A percentile compares a stretch with the other conserved stretches of the same genome.
Conservation (phyloP, 2,797 vertebrate species). For the Rhadinocentrus ornatus region DNA sequence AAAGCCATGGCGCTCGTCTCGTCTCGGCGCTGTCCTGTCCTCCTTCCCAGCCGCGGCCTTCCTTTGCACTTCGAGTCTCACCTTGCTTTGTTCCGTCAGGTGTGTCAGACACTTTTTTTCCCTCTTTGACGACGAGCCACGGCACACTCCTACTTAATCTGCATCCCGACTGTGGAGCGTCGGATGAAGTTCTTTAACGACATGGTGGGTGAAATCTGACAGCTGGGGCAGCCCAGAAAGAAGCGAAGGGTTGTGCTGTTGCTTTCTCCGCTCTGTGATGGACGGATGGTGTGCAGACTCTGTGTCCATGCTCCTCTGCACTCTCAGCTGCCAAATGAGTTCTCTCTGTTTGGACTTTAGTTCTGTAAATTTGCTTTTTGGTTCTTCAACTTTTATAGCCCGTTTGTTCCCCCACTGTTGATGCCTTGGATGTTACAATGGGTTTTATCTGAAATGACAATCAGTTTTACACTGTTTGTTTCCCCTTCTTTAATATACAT, state of each 20-base stretch:
- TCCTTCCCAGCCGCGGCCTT: slow-evolving; percentile 33
- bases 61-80: slow-evolving; percentile 61
- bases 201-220: slow-evolving; percentile 14
- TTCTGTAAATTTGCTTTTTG: slow-evolving; percentile 56
- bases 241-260: background rate
- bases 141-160: slow-evolving; percentile 9
- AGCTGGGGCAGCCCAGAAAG: slow-evolving; percentile 12
- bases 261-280: slow-evolving; percentile 6
- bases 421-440: slow-evolving; percentile 83
- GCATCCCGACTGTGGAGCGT: slow-evolving; percentile 6
- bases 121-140: slow-evolving; percentile 19
- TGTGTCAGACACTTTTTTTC: background rate
- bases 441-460: slow-evolving; percentile 85
- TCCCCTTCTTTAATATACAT: slow-evolving; percentile 44
- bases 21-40: slow-evolving; percentile 23
- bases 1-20: slow-evolving; percentile 68
- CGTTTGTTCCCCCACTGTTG: slow-evolving; percentile 67
- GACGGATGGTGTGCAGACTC: slow-evolving; percentile 32
- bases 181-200: background rate
- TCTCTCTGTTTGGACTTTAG: slow-evolving; percentile 57
- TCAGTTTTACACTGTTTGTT: slow-evolving; percentile 83
- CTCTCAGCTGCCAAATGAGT: slow-evolving; percentile 66
- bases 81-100: slow-evolving; percentile 2
- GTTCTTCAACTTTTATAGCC: slow-evolving; percentile 51
- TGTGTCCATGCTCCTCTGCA: slow-evolving; percentile 27